These are phyloP conservation scores for Bombyx huttoni DNA, from an alignment of 2,888 invertebrate species.

Conservation along the genomic window DNA sequence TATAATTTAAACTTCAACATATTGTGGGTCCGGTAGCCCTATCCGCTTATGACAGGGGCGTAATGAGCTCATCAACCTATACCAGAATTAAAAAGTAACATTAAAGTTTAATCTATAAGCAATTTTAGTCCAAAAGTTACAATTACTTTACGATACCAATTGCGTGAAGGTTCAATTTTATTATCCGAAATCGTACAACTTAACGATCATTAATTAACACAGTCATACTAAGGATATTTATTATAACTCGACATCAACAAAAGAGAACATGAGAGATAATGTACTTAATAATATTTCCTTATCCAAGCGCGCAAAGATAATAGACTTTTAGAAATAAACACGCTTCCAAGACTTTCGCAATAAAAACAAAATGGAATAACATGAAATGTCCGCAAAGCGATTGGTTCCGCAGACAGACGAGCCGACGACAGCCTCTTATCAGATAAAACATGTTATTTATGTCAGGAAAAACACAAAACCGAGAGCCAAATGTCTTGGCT, in stretches of 20 bases:
- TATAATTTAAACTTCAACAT: no score
- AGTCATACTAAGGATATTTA: background rate
- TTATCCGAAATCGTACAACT: background rate
- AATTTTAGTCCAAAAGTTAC: background rate
- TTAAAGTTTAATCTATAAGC: no score
- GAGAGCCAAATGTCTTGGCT: slow-evolving; percentile 44
- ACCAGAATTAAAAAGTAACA: no score
- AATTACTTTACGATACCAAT: background rate
- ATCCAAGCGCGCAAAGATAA: slow-evolving; percentile 11
- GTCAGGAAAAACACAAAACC: slow-evolving; percentile 43
- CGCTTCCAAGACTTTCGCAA: slow-evolving; percentile 25
- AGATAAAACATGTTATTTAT: slow-evolving; percentile 62
- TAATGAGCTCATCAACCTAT: no score
- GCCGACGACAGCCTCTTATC: slow-evolving; percentile 61
- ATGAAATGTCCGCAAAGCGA: slow-evolving; percentile 46
- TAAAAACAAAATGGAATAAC: slow-evolving; percentile 43
- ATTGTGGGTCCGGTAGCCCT: no score
- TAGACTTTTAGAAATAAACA: slow-evolving; percentile 22
- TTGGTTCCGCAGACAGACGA: slow-evolving; percentile 51
- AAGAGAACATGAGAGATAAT: background rate
- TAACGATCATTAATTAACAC: background rate
- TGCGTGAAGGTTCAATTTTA: background rate
- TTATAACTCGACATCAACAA: background rate
- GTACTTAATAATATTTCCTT: background rate
- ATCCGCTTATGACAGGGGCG: no score